Conservation (phyloP, 2,113 vertebrate genomes). For the Meleagris gallopavo region DNA sequence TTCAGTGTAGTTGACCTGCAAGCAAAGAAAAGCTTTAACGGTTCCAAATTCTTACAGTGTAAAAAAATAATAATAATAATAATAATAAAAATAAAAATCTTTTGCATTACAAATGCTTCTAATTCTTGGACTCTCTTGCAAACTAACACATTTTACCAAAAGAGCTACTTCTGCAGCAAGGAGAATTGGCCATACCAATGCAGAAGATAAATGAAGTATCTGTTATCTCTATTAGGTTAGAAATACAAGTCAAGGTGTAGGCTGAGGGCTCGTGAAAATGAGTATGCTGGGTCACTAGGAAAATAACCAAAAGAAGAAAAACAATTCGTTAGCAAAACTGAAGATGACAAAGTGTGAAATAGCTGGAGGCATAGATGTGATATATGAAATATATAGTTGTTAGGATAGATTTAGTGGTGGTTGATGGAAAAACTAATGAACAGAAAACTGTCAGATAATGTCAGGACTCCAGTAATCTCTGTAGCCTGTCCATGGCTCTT, state of each 20-base stretch:
- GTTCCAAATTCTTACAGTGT: neutral
- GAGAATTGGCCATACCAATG: neutral
- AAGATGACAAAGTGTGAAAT: neutral
- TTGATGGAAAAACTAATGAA: neutral
- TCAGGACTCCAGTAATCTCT: neutral
- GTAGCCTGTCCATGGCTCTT: neutral
- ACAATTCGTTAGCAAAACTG: neutral
- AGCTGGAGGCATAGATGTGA: too few species aligned
- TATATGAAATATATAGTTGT: neutral
- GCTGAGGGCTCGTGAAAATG: neutral
- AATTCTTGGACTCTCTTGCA: neutral
- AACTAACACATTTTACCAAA: neutral
- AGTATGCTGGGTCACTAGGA: neutral
- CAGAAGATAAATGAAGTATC: neutral
- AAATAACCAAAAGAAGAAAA: neutral
- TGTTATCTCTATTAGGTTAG: neutral
- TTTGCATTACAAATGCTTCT: neutral
- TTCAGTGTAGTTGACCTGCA: neutral
- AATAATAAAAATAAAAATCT: neutral
- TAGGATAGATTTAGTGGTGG: neutral
- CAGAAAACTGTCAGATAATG: neutral
- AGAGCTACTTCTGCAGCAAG: neutral
- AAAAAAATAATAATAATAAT: neutral
- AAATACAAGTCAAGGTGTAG: neutral
- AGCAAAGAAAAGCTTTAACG: neutral